phyloP scores from a whole-genome alignment of 2,888 invertebrate genomes.

The Nematopogon swammerdamellus region DNA sequence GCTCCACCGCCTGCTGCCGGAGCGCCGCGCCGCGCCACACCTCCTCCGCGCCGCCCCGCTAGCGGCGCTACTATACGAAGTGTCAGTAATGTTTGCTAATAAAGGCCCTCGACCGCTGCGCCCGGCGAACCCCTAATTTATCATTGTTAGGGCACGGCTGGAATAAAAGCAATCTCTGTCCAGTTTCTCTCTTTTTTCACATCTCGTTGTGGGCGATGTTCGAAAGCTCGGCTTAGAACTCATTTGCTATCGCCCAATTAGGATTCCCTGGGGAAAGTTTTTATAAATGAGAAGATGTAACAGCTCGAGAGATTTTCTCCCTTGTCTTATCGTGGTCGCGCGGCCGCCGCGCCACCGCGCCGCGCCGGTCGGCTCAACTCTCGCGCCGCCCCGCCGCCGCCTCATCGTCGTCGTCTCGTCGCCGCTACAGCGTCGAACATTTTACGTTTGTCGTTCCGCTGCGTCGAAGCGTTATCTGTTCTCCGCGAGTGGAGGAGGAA shows the following conservation, averaged over 20 bases:
- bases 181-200: slow-evolving; percentile 27
- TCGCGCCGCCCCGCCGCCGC: no score
- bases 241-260: slow-evolving; percentile 27
- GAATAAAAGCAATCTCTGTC: slow-evolving; percentile 42
- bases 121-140: slow-evolving; percentile 39
- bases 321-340: no score
- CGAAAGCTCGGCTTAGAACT: slow-evolving; percentile 20
- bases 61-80: slow-evolving; percentile 16
- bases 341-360: no score
- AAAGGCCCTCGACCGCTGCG: slow-evolving; percentile 34
- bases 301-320: not conserved
- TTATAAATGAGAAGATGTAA: slow-evolving; percentile 14
- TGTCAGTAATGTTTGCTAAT: slow-evolving; percentile 36
- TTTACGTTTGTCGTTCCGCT: no score
- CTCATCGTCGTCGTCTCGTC: no score
- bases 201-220: slow-evolving; percentile 17
- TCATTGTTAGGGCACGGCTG: slow-evolving; percentile 39
- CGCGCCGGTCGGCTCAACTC: no score
- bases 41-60: slow-evolving; percentile 16
- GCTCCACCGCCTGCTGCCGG: slow-evolving; percentile 24
- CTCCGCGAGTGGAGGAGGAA: not conserved
- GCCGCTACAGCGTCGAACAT: no score
- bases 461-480: no score
- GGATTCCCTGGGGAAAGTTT: slow-evolving; percentile 12
- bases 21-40: slow-evolving; percentile 24